These are phyloP conservation scores for Nyctalus aviator DNA, from an alignment of 2,797 vertebrate genomes.

Conservation along the genomic window DNA sequence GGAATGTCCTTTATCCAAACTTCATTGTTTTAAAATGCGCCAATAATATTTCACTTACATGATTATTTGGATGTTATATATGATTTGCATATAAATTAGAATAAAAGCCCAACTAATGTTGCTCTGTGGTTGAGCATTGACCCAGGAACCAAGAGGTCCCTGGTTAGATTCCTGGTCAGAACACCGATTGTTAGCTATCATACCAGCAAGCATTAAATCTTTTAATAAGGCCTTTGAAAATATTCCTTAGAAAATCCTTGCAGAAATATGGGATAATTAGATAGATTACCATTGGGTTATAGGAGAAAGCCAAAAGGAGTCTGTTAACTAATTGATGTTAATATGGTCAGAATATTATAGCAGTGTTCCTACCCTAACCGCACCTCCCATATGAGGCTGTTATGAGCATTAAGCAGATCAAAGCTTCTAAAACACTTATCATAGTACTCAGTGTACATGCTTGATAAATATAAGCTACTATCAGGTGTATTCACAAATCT, in stretches of 20 bases:
- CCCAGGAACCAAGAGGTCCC: too few species aligned
- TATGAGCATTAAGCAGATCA: background rate
- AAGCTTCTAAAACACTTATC: background rate
- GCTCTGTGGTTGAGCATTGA: too few species aligned
- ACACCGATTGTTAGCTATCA: background rate
- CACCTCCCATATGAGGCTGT: background rate
- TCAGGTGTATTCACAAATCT: background rate
- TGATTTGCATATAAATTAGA: background rate
- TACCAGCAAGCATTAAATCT: background rate
- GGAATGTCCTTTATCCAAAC: background rate
- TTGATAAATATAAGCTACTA: background rate
- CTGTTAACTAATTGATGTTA: background rate
- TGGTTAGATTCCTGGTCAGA: too few species aligned
- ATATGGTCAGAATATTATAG: background rate
- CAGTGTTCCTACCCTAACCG: background rate
- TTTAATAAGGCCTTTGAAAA: slow-evolving; percentile 2
- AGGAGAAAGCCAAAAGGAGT: background rate
- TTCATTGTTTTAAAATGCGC: background rate
- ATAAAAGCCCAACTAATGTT: background rate
- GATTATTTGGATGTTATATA: background rate
- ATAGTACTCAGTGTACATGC: background rate
- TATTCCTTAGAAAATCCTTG: background rate
- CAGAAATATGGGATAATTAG: background rate
- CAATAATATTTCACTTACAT: background rate
- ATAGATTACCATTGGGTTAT: background rate